Evolutionary conservation across 2,888 invertebrate genomes (phyloP).

Genomic region (Sinelater perroti): DNA sequence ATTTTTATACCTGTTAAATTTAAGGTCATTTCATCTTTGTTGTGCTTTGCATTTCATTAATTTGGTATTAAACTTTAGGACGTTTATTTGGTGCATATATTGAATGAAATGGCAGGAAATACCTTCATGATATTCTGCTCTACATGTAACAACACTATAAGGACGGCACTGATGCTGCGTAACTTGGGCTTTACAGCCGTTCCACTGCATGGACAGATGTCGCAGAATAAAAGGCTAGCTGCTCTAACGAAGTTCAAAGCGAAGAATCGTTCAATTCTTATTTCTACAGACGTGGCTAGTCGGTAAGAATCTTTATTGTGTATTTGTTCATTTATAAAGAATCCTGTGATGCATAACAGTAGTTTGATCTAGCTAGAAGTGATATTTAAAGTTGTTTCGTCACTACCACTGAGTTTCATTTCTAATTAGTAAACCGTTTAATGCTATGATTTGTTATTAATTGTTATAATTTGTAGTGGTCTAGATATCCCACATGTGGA

Average conservation of each 20-base stretch:
- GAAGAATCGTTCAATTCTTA: conserved; percentile 90
- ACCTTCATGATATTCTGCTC: conserved; percentile 97
- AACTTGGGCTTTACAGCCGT: conserved; percentile 93
- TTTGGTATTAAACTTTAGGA: conserved; percentile 69
- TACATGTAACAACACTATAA: conserved; percentile 92
- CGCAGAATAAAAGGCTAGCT: conserved; percentile 94
- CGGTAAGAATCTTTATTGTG: conserved; percentile 65
- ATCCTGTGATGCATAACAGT: conserved; percentile 43
- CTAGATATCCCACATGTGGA: conserved; percentile 99
- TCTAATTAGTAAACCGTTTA: too few species aligned
- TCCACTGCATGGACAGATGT: conserved; percentile 99
- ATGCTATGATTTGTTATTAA: conserved; percentile 1
- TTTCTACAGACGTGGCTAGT: conserved; percentile 98
- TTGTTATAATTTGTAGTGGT: conserved; percentile 69
- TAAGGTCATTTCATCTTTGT: too few species aligned
- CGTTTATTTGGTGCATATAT: conserved; percentile 92
- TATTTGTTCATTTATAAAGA: neutral
- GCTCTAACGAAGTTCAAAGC: conserved; percentile 96
- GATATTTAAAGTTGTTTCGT: conserved; percentile 47
- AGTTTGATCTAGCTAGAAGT: conserved; percentile 24
- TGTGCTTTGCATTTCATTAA: neutral
- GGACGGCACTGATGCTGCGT: conserved; percentile 87
- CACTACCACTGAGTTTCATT: conserved; percentile 52
- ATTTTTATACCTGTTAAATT: conserved; percentile 94
- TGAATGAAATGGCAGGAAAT: conserved; percentile 95